Evolutionary conservation across 2,888 invertebrate species (phyloP).

Genomic region (Tiliacea aurago): DNA sequence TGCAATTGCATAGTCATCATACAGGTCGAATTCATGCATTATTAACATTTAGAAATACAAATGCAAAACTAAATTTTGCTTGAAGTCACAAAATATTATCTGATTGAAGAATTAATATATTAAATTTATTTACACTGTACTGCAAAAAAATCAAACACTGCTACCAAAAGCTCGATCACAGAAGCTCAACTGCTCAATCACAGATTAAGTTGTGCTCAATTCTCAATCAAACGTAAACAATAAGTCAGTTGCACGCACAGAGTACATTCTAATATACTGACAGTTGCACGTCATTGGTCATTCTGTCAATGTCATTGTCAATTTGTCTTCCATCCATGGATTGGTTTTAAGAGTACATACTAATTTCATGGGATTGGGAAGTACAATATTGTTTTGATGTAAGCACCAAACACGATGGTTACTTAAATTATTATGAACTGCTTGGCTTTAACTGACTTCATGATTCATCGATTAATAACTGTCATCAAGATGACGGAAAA

Average conservation of each 20-base stretch:
- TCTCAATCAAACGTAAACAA: slow-evolving; percentile 34
- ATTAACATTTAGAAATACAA: slow-evolving; percentile 51
- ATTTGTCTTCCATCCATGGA: not conserved
- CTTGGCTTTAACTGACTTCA: too few species aligned
- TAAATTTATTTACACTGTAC: not conserved
- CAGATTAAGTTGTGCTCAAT: too few species aligned
- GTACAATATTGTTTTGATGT: too few species aligned
- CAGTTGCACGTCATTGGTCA: slow-evolving; percentile 33
- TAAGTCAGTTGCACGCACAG: slow-evolving; percentile 33
- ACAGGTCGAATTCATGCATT: slow-evolving; percentile 73
- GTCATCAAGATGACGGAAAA: too few species aligned
- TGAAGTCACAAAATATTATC: slow-evolving; percentile 20
- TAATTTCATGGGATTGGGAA: not conserved
- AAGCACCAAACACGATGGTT: too few species aligned
- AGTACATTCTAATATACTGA: too few species aligned
- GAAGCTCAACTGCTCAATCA: too few species aligned
- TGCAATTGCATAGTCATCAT: slow-evolving; percentile 90
- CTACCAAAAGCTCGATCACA: not conserved
- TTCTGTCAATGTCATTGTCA: slow-evolving; percentile 24
- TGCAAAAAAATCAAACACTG: not conserved
- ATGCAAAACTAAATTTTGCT: slow-evolving; percentile 27
- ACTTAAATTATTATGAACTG: too few species aligned
- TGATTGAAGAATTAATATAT: slow-evolving; percentile 5
- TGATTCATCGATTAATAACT: too few species aligned
- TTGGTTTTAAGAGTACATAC: not conserved